Percentiles rank a stretch among this genome's conserved stretches.
Conservation (phyloP, 2,888 invertebrate species). For the Lacanobia wlatinum region DNA sequence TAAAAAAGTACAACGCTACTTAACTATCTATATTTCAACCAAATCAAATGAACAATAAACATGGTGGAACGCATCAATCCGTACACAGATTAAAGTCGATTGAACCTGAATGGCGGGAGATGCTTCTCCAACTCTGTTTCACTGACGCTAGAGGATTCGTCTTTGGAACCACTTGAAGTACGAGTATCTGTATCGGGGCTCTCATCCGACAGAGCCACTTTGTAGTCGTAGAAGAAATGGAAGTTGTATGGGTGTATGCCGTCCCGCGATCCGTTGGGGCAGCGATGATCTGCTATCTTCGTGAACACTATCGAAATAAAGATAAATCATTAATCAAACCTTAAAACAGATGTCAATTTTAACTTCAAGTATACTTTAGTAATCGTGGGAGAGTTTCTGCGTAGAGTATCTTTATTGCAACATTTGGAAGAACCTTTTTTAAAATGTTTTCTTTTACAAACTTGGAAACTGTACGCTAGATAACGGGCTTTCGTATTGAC, state of each 20-base stretch:
- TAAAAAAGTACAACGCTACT: neutral
- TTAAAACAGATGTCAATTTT: neutral
- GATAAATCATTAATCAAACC: neutral
- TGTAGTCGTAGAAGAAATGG: slow-evolving; percentile 86
- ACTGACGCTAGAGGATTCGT: neutral
- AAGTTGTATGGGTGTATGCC: slow-evolving; percentile 66
- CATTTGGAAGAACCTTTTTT: no score
- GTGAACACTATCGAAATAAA: slow-evolving; percentile 70
- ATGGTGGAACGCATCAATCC: neutral
- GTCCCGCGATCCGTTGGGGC: slow-evolving; percentile 69
- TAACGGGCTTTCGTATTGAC: no score
- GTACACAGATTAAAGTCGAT: neutral
- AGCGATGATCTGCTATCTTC: slow-evolving; percentile 75
- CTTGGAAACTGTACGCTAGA: no score
- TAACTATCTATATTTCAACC: slow-evolving; percentile 8
- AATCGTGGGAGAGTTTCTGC: neutral
- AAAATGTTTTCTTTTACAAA: no score
- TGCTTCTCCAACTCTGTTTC: slow-evolving; percentile 3
- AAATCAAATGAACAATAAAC: neutral
- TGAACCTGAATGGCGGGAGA: slow-evolving; percentile 21
- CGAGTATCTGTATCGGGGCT: neutral
- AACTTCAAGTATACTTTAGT: neutral
- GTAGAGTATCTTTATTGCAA: neutral
- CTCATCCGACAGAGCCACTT: slow-evolving; percentile 69
- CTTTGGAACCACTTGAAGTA: rapidly evolving